phyloP scores from a whole-genome alignment of 2,113 vertebrate species.

The Elachura formosa region DNA sequence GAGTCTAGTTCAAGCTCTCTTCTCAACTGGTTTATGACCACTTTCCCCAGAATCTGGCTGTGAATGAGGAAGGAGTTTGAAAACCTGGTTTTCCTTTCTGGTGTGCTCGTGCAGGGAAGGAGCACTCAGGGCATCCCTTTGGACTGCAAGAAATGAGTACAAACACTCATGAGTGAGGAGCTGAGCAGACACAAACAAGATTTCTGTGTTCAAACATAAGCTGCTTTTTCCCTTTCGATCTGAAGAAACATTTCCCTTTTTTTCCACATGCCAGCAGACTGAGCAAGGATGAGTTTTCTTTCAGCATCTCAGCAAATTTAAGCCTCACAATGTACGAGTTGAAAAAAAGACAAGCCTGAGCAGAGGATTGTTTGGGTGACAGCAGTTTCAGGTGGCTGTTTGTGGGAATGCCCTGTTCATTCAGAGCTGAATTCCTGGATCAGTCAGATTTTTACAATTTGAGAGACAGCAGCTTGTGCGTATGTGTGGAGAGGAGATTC shows the following conservation, averaged over 20 bases:
- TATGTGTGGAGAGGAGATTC: slow-evolving; percentile 28
- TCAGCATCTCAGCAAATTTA: background rate
- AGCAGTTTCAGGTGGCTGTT: background rate
- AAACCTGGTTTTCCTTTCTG: background rate
- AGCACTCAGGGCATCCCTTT: background rate
- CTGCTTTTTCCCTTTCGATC: background rate
- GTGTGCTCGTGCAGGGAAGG: background rate
- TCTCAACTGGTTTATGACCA: background rate
- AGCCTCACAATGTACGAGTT: background rate
- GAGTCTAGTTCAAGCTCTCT: background rate
- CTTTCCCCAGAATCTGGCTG: background rate
- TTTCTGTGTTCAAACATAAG: background rate
- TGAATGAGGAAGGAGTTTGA: background rate
- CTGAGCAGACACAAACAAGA: background rate
- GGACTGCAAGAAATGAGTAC: background rate
- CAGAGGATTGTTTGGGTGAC: background rate
- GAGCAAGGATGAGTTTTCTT: background rate
- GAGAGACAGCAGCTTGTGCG: slow-evolving; percentile 30
- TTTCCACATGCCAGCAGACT: background rate
- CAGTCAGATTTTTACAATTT: background rate
- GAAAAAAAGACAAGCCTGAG: background rate
- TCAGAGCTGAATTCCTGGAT: background rate
- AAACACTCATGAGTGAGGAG: background rate
- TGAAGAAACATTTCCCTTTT: background rate
- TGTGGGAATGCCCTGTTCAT: background rate